phyloP scores from a whole-genome alignment of 2,113 vertebrate genomes.

The Glaucomys volans region DNA sequence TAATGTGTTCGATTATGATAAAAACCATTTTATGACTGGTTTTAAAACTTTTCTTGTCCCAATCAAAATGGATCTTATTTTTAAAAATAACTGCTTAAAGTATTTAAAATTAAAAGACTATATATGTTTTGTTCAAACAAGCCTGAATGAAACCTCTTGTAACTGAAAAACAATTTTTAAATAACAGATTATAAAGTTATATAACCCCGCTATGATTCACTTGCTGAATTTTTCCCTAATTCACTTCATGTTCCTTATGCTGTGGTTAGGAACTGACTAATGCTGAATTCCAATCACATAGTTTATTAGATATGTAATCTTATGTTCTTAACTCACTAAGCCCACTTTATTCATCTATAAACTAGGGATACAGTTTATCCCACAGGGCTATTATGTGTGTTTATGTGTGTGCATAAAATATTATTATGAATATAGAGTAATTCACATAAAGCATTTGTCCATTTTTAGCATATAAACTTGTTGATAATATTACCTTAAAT shows the following conservation, averaged over 20 bases:
- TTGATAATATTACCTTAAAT: conserved; percentile 1
- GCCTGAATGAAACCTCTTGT: not conserved
- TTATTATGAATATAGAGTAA: not conserved
- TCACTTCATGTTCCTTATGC: not conserved
- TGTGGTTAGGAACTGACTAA: conserved; percentile 3
- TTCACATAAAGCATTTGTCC: not conserved
- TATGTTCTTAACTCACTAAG: not conserved
- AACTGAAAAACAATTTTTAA: not conserved
- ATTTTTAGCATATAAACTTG: not conserved
- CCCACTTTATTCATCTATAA: not conserved
- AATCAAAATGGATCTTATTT: conserved; percentile 7
- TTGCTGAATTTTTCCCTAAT: not conserved
- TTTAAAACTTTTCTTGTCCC: not conserved
- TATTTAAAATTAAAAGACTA: not conserved
- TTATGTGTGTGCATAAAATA: not conserved
- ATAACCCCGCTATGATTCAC: not conserved
- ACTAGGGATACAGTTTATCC: not conserved
- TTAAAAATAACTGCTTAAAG: not conserved
- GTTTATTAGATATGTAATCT: not conserved
- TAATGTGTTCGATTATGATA: not conserved
- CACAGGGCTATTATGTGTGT: not conserved
- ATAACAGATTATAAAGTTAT: not conserved
- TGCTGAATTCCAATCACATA: conserved; percentile 5
- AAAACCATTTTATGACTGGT: not conserved
- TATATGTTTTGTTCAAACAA: not conserved